Base-by-base conservation (phyloP, 2,113 vertebrate genomes). In the Piaya cayana region DNA sequence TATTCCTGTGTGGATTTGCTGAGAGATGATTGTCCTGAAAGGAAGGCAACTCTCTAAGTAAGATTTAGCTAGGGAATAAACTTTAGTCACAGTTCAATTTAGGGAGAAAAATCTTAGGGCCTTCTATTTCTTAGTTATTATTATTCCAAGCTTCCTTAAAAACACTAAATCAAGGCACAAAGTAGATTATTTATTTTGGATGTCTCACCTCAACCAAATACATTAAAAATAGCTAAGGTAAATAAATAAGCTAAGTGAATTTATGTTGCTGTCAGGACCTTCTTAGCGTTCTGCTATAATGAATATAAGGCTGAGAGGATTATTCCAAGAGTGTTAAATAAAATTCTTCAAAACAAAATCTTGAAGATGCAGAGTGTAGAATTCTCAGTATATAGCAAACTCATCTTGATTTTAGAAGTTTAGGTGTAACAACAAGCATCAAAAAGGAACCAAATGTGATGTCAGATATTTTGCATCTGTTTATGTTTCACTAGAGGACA, bases 1-100 rank as follows among this genome's bases (percentile, higher is more conserved):
- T 98, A 98, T 98, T 98, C 98, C 98, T 98, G 82, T 85, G 98
- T 98, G 98, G 92, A 90, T 98, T 98, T 96, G 94, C 96, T 93
- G 95, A 97, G 98, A 97, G 96, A 97, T 92, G 90, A 91, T 96
- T 97, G 95, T 96, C 96, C 96, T 96, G 90, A 94, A 97, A 98
- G 95, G 71, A 70, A 80, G 21, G 6, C 11, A 95, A 74, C 55
- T 93, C 87, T 86, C 53, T 92, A 60, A 64, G 20, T 93, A 86
- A 93, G 22, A 63, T 72, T 80, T 76, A 84, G 7, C 53, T 63
- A 76, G 89, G 88, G 82, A 97, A 64, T 69, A 97, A 95, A 91
- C n/a, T 32, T 94, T 87, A 77, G 91, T 39, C 81, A 34, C 95
- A 84, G 53, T 63, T 47, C 55, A 80, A 42, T 56, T 82, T 45